Evolutionary conservation across 2,888 invertebrate genomes (phyloP).

Genomic region (Acrobasis suavella): DNA sequence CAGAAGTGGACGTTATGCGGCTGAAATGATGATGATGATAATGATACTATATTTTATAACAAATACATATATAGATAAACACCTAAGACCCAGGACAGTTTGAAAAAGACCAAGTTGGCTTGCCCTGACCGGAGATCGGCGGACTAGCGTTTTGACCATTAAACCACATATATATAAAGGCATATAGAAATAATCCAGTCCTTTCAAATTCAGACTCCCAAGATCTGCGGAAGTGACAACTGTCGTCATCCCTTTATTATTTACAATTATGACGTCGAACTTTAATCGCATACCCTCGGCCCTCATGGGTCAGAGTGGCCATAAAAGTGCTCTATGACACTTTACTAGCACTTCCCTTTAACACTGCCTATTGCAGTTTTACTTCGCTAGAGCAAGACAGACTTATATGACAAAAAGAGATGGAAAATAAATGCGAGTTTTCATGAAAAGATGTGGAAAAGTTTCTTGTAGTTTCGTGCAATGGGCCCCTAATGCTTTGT

Average conservation of each 20-base stretch:
- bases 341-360: constrained; percentile 11
- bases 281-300: constrained; percentile 8
- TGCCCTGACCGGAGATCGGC: no score
- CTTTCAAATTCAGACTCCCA: not conserved
- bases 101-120: no score
- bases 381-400: constrained; percentile 1
- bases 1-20: no score
- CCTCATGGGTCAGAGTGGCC: constrained; percentile 4
- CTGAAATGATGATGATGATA: no score
- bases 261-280: constrained; percentile 6
- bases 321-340: constrained; percentile 14
- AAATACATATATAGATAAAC: no score
- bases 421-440: not conserved
- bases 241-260: constrained; percentile 7
- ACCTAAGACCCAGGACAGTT: no score
- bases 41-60: no score
- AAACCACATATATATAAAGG: no score
- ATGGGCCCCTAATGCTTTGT: constrained; percentile 11
- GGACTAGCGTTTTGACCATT: no score
- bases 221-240: constrained; percentile 12
- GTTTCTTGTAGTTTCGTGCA: constrained; percentile 10
- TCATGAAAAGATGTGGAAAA: constrained; percentile 10
- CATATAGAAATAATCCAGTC: no score
- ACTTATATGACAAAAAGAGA: not conserved
- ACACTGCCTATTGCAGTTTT: constrained; percentile 14